These are phyloP conservation scores for Agrotis clavis DNA, from an alignment of 2,888 invertebrate species.

Conservation along the genomic window DNA sequence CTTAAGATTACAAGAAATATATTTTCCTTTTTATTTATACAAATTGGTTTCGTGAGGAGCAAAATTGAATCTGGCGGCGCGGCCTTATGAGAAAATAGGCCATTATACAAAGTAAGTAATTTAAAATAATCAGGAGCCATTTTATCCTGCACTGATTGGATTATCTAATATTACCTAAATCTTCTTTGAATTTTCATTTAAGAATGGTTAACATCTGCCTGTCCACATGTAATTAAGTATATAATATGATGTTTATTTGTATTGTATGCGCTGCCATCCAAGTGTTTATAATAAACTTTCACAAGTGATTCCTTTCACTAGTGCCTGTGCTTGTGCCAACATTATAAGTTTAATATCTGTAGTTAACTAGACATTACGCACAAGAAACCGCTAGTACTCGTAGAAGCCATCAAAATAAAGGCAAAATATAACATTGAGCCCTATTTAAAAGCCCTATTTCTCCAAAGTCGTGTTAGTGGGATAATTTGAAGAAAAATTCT, in stretches of 20 bases:
- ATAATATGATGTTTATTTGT: no score
- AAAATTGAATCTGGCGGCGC: constrained; percentile 23
- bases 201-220: neutral
- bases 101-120: constrained; percentile 29
- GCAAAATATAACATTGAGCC: no score
- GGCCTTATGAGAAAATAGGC: constrained; percentile 14
- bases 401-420: no score
- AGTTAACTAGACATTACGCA: no score
- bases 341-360: no score
- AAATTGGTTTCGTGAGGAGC: constrained; percentile 30
- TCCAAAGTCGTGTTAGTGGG: neutral
- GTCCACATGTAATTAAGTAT: no score
- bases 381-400: no score
- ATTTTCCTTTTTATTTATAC: constrained; percentile 19
- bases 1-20: constrained; percentile 15
- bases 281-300: no score
- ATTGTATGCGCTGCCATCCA: no score
- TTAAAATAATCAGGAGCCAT: constrained; percentile 16
- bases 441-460: neutral
- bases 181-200: constrained; percentile 11
- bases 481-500: neutral
- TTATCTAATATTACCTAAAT: constrained; percentile 13
- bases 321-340: no score
- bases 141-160: constrained; percentile 26
- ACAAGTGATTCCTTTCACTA: no score